Percentiles rank a stretch among this genome's conserved stretches.
These are phyloP conservation scores for Periophthalmus magnuspinnatus DNA, from an alignment of 2,797 vertebrate species.

Conservation along the genomic window DNA sequence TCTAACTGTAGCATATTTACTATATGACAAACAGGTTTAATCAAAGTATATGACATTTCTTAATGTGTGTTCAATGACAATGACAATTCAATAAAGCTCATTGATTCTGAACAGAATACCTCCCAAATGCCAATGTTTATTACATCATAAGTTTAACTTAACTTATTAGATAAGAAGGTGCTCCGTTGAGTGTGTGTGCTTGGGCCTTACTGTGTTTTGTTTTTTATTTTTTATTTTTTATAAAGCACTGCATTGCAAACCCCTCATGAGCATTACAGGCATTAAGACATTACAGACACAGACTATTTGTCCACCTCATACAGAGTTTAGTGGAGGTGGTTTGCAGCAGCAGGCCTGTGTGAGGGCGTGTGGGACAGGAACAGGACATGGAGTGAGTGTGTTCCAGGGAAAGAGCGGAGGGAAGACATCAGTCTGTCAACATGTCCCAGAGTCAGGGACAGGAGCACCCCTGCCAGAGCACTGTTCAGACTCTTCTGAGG, in stretches of 20 bases:
- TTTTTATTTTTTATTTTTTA: too few relatives aligned
- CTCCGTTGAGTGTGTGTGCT: too few relatives aligned
- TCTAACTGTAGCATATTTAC: neutral
- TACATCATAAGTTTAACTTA: too few relatives aligned
- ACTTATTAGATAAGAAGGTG: too few relatives aligned
- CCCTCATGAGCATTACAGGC: neutral
- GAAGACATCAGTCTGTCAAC: constrained; percentile 72
- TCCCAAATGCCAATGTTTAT: neutral
- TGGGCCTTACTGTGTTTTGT: too few relatives aligned
- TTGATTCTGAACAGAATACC: neutral
- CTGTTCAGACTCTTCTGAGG: neutral
- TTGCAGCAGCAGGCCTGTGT: neutral
- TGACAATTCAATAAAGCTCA: neutral
- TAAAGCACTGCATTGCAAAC: neutral
- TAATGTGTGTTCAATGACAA: too few relatives aligned
- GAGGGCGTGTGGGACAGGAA: constrained; percentile 2
- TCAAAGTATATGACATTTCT: neutral
- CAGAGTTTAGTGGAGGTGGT: neutral
- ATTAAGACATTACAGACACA: neutral
- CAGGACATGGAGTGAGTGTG: constrained; percentile 26
- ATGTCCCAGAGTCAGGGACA: constrained; percentile 41
- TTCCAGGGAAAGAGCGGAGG: constrained; percentile 70
- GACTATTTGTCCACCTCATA: neutral
- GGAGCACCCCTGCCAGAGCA: constrained; percentile 80
- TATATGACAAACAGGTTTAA: neutral